A percentile compares a stretch with the other conserved stretches of the same genome.
Evolutionary conservation across 2,113 vertebrate genomes (phyloP).

Genomic region (Rutilus rutilus): DNA sequence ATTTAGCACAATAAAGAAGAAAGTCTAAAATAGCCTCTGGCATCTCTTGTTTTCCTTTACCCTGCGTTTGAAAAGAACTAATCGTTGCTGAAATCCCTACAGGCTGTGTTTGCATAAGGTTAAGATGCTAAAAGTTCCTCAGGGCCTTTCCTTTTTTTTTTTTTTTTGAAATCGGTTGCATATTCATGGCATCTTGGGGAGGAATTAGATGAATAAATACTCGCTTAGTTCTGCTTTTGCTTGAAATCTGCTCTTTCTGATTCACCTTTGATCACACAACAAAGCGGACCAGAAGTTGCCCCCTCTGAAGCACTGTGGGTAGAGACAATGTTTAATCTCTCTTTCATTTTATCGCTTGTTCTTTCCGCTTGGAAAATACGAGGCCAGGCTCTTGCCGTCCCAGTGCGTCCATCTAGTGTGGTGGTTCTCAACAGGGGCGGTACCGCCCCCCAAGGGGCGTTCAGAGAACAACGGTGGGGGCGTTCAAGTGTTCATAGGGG

Average conservation of each 20-base stretch:
- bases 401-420: constrained; percentile 13
- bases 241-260: constrained; percentile 5
- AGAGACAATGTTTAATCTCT: constrained; percentile 13
- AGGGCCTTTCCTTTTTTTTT: constrained; percentile 12
- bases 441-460: too few species aligned
- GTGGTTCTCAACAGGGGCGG: too few species aligned
- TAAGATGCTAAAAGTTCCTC: constrained; percentile 32
- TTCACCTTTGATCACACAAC: constrained; percentile 43
- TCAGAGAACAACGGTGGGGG: too few species aligned
- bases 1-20: constrained; percentile 3
- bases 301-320: constrained; percentile 12
- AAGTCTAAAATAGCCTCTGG: constrained; percentile 26
- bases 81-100: constrained; percentile 5
- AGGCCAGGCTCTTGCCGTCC: background rate
- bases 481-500: too few species aligned
- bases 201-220: constrained; percentile 25
- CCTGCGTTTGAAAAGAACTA: constrained; percentile 19
- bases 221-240: background rate
- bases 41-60: constrained; percentile 29
- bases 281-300: constrained; percentile 15
- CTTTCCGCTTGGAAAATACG: constrained; percentile 3
- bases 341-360: constrained; percentile 27
- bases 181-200: constrained; percentile 19
- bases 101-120: constrained; percentile 21
- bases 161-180: background rate